phyloP scores from a whole-genome alignment of 2,797 vertebrate genomes.

The Sternarchorhynchus goeldii region DNA sequence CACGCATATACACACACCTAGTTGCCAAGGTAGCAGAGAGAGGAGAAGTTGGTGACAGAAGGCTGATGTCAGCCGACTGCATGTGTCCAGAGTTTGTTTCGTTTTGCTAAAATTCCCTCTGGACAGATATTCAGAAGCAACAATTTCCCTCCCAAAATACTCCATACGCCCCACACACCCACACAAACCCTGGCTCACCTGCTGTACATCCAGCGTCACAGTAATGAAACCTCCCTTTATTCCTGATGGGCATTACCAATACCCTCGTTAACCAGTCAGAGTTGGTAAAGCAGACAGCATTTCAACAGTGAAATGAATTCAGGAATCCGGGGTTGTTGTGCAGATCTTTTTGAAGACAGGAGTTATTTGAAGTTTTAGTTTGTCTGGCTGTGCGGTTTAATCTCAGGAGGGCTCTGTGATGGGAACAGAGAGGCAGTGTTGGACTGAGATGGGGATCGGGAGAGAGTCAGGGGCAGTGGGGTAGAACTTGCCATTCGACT shows the following conservation, averaged over 20 bases:
- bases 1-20: slow-evolving; percentile 39
- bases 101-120: slow-evolving; percentile 33
- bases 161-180: slow-evolving; percentile 8
- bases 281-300: slow-evolving; percentile 1
- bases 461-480: slow-evolving; percentile 55
- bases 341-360: neutral
- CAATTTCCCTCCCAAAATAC: neutral
- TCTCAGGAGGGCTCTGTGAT: slow-evolving; percentile 42
- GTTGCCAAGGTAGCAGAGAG: slow-evolving; percentile 50
- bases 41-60: slow-evolving; percentile 50
- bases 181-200: slow-evolving; percentile 14
- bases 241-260: slow-evolving; percentile 7
- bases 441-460: slow-evolving; percentile 40
- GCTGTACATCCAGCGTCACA: slow-evolving; percentile 11
- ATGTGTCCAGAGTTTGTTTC: slow-evolving; percentile 42
- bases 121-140: neutral
- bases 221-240: slow-evolving; percentile 27
- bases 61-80: slow-evolving; percentile 52
- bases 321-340: slow-evolving; percentile 11
- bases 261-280: slow-evolving; percentile 31
- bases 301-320: slow-evolving; percentile 21
- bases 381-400: slow-evolving; percentile 46
- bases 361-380: slow-evolving; percentile 50
- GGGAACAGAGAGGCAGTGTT: slow-evolving; percentile 44
- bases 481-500: slow-evolving; percentile 71